Conservation (phyloP, 2,797 vertebrate species). For the Spatula clypeata region DNA sequence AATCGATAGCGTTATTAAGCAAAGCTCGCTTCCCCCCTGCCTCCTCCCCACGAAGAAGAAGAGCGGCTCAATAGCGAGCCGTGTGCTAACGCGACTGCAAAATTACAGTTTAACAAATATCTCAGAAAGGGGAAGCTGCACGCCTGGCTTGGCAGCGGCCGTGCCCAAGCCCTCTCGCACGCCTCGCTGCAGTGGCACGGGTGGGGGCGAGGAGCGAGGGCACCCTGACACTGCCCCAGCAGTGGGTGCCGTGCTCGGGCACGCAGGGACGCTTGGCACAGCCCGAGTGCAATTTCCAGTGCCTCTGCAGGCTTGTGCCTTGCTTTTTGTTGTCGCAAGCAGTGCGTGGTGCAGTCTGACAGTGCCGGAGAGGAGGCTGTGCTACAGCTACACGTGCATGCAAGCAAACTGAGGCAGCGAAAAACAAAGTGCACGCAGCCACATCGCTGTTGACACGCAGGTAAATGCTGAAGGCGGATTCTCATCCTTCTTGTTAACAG, state of each 20-base stretch:
- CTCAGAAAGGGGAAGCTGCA: neutral
- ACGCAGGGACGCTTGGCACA: neutral
- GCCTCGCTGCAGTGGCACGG: neutral
- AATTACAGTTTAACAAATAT: neutral
- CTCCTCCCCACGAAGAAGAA: neutral
- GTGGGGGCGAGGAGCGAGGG: neutral
- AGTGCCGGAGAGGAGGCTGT: neutral
- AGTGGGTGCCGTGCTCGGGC: neutral
- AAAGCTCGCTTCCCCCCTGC: conserved; percentile 5
- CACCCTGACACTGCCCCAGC: fast-evolving
- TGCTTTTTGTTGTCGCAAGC: neutral
- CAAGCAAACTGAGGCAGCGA: neutral
- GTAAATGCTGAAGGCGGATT: conserved; percentile 12
- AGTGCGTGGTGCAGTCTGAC: neutral
- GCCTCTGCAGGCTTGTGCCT: neutral
- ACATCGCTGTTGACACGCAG: conserved; percentile 9
- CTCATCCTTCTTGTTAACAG: conserved; percentile 34
- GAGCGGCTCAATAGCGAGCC: neutral
- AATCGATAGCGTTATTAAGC: conserved; percentile 9
- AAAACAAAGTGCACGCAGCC: neutral
- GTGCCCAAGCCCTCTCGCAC: neutral
- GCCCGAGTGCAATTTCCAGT: neutral
- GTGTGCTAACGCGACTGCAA: neutral
- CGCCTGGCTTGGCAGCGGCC: neutral
- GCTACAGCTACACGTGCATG: neutral